These are phyloP conservation scores for Alloscopus bannaensis DNA, from an alignment of 2,888 invertebrate species.

Conservation along the genomic window DNA sequence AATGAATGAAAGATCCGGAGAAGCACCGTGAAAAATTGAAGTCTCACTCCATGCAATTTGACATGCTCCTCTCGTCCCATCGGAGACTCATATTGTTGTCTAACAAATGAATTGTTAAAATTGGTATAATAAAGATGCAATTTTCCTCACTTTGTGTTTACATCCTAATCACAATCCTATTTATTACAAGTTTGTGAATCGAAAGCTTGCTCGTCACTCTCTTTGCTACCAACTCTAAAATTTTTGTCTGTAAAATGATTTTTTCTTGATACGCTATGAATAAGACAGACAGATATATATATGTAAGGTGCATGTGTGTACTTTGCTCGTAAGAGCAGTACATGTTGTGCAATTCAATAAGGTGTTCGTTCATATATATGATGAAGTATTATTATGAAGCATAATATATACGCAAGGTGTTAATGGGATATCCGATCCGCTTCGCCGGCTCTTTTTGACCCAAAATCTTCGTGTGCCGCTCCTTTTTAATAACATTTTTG, in stretches of 20 bases:
- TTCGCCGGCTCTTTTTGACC: slow-evolving; percentile 72
- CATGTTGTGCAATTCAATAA: slow-evolving; percentile 62
- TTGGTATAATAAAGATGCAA: too few species aligned
- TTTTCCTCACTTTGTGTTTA: too few species aligned
- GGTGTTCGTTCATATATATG: too few species aligned
- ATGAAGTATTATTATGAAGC: too few species aligned
- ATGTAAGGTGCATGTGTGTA: not conserved
- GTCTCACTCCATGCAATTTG: slow-evolving; percentile 29
- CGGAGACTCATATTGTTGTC: too few species aligned
- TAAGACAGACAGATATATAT: slow-evolving; percentile 41
- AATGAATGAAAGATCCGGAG: slow-evolving; percentile 24
- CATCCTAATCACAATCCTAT: too few species aligned
- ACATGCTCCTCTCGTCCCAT: not conserved
- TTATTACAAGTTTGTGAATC: too few species aligned
- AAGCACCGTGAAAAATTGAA: slow-evolving; percentile 39
- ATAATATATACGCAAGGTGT: slow-evolving; percentile 44
- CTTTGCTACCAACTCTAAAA: too few species aligned
- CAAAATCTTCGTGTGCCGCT: slow-evolving; percentile 61
- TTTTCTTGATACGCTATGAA: slow-evolving; percentile 52
- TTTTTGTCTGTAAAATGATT: too few species aligned
- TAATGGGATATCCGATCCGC: slow-evolving; percentile 68
- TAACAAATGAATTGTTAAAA: too few species aligned
- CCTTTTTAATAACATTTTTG: slow-evolving; percentile 38
- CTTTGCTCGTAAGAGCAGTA: slow-evolving; percentile 27
- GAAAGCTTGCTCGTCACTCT: too few species aligned